Conservation (phyloP, 2,888 invertebrate genomes). For the Hartigia nigra region DNA sequence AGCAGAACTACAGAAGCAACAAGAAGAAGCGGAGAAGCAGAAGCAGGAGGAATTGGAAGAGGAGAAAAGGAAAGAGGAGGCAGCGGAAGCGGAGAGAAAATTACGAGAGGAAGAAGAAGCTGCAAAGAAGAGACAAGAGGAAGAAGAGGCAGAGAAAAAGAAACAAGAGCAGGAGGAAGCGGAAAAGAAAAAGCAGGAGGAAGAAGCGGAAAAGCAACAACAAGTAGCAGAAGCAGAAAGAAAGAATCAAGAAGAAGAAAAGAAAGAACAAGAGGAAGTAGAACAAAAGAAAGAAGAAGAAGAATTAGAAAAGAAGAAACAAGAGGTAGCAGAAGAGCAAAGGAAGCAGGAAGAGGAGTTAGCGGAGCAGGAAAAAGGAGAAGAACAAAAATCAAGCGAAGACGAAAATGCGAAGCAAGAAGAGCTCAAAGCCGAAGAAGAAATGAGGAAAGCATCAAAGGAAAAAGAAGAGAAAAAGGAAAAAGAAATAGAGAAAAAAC, state of each 20-base stretch:
- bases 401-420: slow-evolving; percentile 14
- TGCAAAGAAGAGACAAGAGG: slow-evolving; percentile 31
- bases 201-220: background rate
- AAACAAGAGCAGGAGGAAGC: background rate
- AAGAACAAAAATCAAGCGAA: slow-evolving; percentile 11
- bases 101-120: background rate
- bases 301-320: slow-evolving; percentile 20
- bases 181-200: slow-evolving; percentile 12
- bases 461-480: slow-evolving; percentile 11
- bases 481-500: slow-evolving; percentile 11
- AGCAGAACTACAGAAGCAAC: slow-evolving; percentile 8
- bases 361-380: slow-evolving; percentile 1
- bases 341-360: slow-evolving; percentile 15
- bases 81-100: background rate
- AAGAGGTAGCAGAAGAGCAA: slow-evolving; percentile 15
- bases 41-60: background rate
- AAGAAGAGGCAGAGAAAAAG: slow-evolving; percentile 28
- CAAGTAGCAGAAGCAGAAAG: slow-evolving; percentile 23
- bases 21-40: background rate
- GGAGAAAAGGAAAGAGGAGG: background rate
- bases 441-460: slow-evolving; percentile 9
- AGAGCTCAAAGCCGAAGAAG: background rate
- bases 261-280: slow-evolving; percentile 25
- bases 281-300: slow-evolving; percentile 25
- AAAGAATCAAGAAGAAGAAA: slow-evolving; percentile 25